Evolutionary conservation across 2,888 invertebrate species (phyloP).

Genomic region (Hipparchia sbordonii): DNA sequence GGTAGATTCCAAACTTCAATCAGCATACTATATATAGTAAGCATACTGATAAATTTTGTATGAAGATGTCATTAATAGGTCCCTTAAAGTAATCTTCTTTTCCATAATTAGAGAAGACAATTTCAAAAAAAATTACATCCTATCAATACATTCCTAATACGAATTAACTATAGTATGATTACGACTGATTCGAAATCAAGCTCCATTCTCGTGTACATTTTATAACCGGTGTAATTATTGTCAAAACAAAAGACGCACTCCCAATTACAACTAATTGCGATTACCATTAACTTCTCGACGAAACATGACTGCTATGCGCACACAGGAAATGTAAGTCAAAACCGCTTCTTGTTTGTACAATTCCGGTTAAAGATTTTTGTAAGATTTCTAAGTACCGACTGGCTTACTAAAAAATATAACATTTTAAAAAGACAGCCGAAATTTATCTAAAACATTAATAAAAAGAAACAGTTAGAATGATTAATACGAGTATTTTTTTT

Average conservation of each 20-base stretch:
- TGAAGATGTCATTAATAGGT: background rate
- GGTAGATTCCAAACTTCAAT: too few species aligned
- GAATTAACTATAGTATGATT: background rate
- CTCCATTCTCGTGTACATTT: conserved; percentile 8
- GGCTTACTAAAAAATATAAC: background rate
- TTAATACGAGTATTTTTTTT: too few species aligned
- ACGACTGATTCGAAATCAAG: conserved; percentile 5
- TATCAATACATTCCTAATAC: background rate
- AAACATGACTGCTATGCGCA: conserved; percentile 13
- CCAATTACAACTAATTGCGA: conserved; percentile 17
- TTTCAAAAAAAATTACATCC: background rate
- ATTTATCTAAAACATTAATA: background rate
- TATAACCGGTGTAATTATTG: conserved; percentile 8
- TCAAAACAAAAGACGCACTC: conserved; percentile 15
- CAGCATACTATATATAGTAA: too few species aligned
- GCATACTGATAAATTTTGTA: too few species aligned
- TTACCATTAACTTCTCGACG: conserved; percentile 9
- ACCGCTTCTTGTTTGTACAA: conserved; percentile 4
- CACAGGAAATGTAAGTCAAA: conserved; percentile 15
- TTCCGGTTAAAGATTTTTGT: conserved; percentile 6
- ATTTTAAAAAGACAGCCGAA: background rate
- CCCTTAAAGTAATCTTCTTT: background rate
- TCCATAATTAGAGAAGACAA: background rate
- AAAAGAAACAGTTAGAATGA: background rate
- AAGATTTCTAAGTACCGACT: conserved; percentile 3